Base-by-base conservation (phyloP, 2,888 invertebrate species). In the Andrena bucephala region DNA sequence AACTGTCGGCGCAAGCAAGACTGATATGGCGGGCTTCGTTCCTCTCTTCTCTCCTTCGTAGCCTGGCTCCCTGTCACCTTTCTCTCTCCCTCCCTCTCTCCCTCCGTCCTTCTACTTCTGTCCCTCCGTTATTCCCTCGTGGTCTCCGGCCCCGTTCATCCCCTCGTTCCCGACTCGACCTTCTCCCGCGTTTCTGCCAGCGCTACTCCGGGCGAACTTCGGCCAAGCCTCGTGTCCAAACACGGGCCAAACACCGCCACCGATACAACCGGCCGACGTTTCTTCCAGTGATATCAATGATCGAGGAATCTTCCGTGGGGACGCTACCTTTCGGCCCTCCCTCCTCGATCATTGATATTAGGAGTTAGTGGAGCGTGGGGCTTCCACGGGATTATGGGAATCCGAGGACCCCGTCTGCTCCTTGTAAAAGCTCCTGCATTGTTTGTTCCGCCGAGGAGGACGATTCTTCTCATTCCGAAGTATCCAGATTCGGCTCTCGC, bases 1-100 rank as follows among this genome's bases (percentile, higher is more conserved):
- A 94, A 94, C 94, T 94, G 94, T 94, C 94, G 93, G 94, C 94
- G 94, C 94, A 94, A 94, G 94, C 94, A 94, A 94, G 94, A 94
- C 94, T 94, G 94, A 94, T 94, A 93, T 93, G 93, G 93, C 92
- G 92, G 93, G 91, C 93, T 92, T 92, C 91, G 89, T 90, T 91
- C 90, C 91, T 91, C 92, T 89, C 90, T 91, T 88, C 89, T 89
- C 91, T 89, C 88, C 79, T 82, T 76, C 85, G 78, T 42, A 57
- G 79, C 77, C 85, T 84, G 36, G 36, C 7, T 85, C 84, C 80
- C 72, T 78, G 79, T 83, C 75, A 77, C 71, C 81, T 81, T 80
- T 83, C 79, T 83, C 84, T 66, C 73, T 78, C 84, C 76, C 79
- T 52, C 62, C 63, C 70, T 36, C 74, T 29, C 62, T 67, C 70